These are phyloP conservation scores for Tetramorium alpestre DNA, from an alignment of 1,140 invertebrate genomes.

Conservation along the genomic window DNA sequence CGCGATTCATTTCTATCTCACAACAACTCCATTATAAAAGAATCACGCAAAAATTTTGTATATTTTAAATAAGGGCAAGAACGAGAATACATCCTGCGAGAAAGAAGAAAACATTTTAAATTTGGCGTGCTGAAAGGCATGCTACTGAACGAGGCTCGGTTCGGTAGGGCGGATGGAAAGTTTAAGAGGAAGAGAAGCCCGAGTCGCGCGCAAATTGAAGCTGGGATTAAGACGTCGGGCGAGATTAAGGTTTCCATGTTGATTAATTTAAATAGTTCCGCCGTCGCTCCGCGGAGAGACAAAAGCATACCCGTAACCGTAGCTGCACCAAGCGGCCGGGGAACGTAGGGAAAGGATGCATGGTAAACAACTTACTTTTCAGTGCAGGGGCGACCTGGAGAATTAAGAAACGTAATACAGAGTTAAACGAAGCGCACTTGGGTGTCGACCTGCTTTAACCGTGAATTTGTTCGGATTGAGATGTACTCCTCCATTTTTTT, in stretches of 20 bases:
- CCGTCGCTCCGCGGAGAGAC: slow-evolving; percentile 54
- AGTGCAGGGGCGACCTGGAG: slow-evolving; percentile 30
- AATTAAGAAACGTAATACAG: slow-evolving; percentile 54
- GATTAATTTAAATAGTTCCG: slow-evolving; percentile 76
- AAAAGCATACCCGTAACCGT: slow-evolving; percentile 60
- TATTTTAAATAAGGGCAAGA: not conserved
- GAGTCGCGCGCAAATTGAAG: slow-evolving; percentile 71
- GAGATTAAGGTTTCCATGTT: slow-evolving; percentile 74
- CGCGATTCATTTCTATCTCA: not conserved
- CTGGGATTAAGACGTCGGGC: slow-evolving; percentile 75
- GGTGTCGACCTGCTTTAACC: slow-evolving; percentile 24
- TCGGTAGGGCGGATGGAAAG: slow-evolving; percentile 22
- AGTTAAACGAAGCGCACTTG: slow-evolving; percentile 63
- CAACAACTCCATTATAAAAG: not conserved
- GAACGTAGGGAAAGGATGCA: slow-evolving; percentile 51
- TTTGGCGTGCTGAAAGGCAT: slow-evolving; percentile 38
- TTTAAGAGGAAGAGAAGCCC: slow-evolving; percentile 42
- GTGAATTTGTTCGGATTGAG: slow-evolving; percentile 27
- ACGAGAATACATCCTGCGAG: slow-evolving; percentile 26
- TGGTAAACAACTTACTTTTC: slow-evolving; percentile 65
- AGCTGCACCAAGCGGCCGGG: slow-evolving; percentile 5
- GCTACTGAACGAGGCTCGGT: not conserved
- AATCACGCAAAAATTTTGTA: slow-evolving; percentile 8
- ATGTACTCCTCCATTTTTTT: not conserved
- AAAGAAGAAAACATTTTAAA: slow-evolving; percentile 21